Evolutionary conservation across 2,113 vertebrate genomes (phyloP), one percentile per base, ranked within the genome.

Genomic region (Echinops telfairi): DNA sequence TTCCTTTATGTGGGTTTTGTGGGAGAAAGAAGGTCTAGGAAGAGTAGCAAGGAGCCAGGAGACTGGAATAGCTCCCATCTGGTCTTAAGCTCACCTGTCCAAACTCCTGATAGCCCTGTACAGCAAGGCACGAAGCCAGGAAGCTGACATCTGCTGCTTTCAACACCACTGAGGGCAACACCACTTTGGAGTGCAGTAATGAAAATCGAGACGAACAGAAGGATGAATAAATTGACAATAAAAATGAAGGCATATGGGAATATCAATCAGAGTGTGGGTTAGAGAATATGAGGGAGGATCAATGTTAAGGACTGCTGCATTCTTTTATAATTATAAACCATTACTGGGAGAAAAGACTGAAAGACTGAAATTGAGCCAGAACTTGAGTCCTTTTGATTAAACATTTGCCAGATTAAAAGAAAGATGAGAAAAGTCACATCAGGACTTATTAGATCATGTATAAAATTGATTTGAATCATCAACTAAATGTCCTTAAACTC

Each of bases 311-410:
- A 10, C 0, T 53, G 53, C 1, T 38, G 14, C 29, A 23, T 7
- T 58, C 60, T 83, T 53, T 77, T 57, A 83, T 3, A 82, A 73
- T 7, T 79, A 40, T 31, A 33, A 20, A 92, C 91, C 25, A 10
- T 4, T 79, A 0, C 16, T 60, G 23, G 40, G 6, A 38, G 15
- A 0, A 36, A 12, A 33, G 31, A 83, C 22, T 2, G 11, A 71
- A 64, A 29, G 15, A 43, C 20, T 38, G 57, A 2, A 60, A 2
- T 1, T 33, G 25, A 58, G 7, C 86, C 47, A 87, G 80, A 89
- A 53, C 90, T 86, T 81, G 25, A 92, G 4, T 77, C 19, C 3
- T 57, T 95, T 71, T 40, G 22, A 73, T 86, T 29, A 71, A 86
- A 71, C 3, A 17, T 85, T 80, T 77, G 20, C 76, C 53, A 23